These are phyloP conservation scores for Rhabdophis nuchalis DNA, from an alignment of 2,797 vertebrate genomes.

Conservation along the genomic window DNA sequence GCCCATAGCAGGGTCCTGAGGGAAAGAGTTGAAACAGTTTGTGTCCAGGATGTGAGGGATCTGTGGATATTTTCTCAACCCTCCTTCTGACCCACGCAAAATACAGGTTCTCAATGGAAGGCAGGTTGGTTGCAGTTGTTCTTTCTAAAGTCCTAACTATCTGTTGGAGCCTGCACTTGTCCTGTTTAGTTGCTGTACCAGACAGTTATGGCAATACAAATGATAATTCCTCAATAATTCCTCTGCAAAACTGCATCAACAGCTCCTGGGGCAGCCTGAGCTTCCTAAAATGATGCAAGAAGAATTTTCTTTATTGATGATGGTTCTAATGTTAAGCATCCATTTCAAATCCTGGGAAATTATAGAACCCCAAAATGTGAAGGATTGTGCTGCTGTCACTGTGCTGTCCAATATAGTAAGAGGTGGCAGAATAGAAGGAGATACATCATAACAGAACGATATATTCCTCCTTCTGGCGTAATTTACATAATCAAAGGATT, in stretches of 20 bases:
- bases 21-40: too few relatives aligned
- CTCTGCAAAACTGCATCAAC: too few relatives aligned
- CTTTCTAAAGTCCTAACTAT: too few relatives aligned
- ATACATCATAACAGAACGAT: background rate
- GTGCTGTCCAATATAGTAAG: background rate
- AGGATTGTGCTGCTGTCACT: background rate
- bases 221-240: too few relatives aligned
- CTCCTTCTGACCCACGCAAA: too few relatives aligned
- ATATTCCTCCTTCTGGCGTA: background rate
- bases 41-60: background rate
- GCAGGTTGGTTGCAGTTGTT: too few relatives aligned
- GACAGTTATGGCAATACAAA: too few relatives aligned
- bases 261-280: too few relatives aligned
- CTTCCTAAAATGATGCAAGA: background rate
- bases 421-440: background rate
- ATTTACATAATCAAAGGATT: background rate
- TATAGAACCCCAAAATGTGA: background rate
- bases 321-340: background rate
- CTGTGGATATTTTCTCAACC: background rate
- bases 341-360: background rate
- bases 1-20: background rate
- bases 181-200: too few relatives aligned
- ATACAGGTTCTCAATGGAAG: too few relatives aligned
- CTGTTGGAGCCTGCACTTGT: too few relatives aligned
- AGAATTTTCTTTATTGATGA: background rate